These are phyloP conservation scores for Ichneumon xanthorius DNA, from an alignment of 2,888 invertebrate species.

Conservation along the genomic window DNA sequence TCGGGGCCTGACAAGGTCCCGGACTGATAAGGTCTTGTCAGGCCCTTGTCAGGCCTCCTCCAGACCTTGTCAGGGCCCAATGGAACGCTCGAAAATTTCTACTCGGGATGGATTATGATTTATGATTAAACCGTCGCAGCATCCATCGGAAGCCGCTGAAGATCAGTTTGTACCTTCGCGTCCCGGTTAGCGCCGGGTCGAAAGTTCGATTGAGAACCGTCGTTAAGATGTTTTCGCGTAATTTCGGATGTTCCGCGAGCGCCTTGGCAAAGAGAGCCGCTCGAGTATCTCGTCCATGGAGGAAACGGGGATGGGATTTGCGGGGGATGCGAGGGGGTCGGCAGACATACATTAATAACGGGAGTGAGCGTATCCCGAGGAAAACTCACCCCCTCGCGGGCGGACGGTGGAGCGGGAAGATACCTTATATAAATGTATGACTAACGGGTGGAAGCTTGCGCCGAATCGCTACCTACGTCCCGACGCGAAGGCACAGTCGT, in stretches of 20 bases:
- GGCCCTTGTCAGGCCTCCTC: too few species aligned
- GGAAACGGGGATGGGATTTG: slow-evolving; percentile 19
- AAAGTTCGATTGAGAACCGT: slow-evolving; percentile 75
- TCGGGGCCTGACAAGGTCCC: too few species aligned
- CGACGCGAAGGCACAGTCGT: not conserved
- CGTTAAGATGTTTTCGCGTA: slow-evolving; percentile 76
- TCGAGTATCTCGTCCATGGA: slow-evolving; percentile 51
- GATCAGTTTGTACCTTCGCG: not conserved
- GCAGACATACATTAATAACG: slow-evolving; percentile 84
- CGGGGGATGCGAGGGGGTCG: slow-evolving; percentile 67
- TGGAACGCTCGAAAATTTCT: too few species aligned
- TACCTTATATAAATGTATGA: slow-evolving; percentile 81
- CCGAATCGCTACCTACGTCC: slow-evolving; percentile 62
- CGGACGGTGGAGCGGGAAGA: slow-evolving; percentile 70
- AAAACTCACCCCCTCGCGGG: slow-evolving; percentile 74
- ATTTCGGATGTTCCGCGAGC: slow-evolving; percentile 74
- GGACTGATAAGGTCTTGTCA: too few species aligned
- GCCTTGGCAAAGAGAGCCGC: slow-evolving; percentile 75
- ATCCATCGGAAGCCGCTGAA: not conserved
- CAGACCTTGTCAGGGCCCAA: too few species aligned
- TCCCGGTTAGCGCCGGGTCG: not conserved
- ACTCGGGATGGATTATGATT: not conserved
- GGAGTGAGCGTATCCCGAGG: slow-evolving; percentile 80
- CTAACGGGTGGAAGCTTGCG: slow-evolving; percentile 78
- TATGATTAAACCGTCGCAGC: not conserved